A percentile compares a stretch with the other conserved stretches of the same genome.
phyloP scores from a whole-genome alignment of 1,140 invertebrate species.

The Vanessa tameamea region DNA sequence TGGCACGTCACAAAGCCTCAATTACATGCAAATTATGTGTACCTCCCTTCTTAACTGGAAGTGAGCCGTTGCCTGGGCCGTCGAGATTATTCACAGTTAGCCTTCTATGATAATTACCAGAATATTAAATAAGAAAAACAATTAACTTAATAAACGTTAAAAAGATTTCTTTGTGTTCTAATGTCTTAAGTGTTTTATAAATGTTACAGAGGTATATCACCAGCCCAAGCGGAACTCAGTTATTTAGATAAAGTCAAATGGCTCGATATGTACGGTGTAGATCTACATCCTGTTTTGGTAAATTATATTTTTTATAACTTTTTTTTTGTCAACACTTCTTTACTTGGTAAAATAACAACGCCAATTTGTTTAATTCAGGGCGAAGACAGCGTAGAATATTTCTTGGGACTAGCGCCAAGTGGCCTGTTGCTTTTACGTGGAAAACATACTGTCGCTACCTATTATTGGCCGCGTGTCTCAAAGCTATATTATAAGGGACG shows the following conservation, averaged over 20 bases:
- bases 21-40: constrained; percentile 78
- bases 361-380: constrained; percentile 84
- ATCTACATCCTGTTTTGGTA: constrained; percentile 88
- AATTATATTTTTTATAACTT: constrained; percentile 8
- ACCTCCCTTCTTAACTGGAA: constrained; percentile 40
- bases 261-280: constrained; percentile 98
- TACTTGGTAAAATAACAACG: constrained; percentile 26
- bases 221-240: constrained; percentile 88
- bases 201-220: constrained; percentile 81
- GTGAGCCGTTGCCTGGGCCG: constrained; percentile 25
- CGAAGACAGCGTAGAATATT: constrained; percentile 98
- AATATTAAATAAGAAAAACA: constrained; percentile 54
- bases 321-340: not conserved
- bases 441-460: constrained; percentile 98
- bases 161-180: constrained; percentile 34
- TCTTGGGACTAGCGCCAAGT: constrained; percentile 97
- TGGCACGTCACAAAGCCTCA: constrained; percentile 63
- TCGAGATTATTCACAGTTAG: constrained; percentile 56
- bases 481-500: constrained; percentile 98
- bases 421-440: constrained; percentile 98
- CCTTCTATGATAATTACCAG: constrained; percentile 52
- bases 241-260: constrained; percentile 97
- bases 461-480: constrained; percentile 98
- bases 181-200: constrained; percentile 34
- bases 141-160: constrained; percentile 37